These are phyloP conservation scores for Timandra comae DNA, from an alignment of 2,888 invertebrate genomes.

Conservation along the genomic window DNA sequence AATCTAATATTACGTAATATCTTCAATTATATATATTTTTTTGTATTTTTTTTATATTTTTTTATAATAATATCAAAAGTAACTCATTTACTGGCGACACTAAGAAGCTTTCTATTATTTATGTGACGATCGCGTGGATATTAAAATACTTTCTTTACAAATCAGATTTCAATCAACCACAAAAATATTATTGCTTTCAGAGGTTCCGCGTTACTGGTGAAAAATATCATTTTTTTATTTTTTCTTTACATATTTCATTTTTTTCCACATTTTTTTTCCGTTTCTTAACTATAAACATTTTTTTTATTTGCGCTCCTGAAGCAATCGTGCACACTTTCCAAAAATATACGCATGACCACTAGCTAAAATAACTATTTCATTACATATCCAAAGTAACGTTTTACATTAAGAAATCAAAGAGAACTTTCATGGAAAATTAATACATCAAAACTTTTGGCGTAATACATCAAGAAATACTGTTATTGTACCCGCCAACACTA, in stretches of 20 bases:
- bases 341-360: conserved; percentile 75
- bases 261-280: conserved; percentile 26
- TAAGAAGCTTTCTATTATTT: conserved; percentile 55
- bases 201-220: conserved; percentile 61
- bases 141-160: conserved; percentile 63
- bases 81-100: conserved; percentile 51
- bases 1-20: too few species aligned
- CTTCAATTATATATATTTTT: background rate
- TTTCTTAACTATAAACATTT: conserved; percentile 32
- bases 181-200: conserved; percentile 74
- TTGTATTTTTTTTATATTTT: conserved; percentile 10
- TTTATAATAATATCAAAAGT: conserved; percentile 26
- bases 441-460: conserved; percentile 76
- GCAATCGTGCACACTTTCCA: conserved; percentile 71
- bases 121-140: conserved; percentile 63
- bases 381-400: conserved; percentile 25
- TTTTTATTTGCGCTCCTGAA: conserved; percentile 49
- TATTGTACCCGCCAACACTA: conserved; percentile 70
- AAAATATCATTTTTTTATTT: conserved; percentile 49
- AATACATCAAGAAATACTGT: conserved; percentile 73
- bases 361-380: conserved; percentile 66
- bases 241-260: conserved; percentile 24
- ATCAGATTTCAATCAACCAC: conserved; percentile 53
- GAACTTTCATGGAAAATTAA: conserved; percentile 70
- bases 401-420: conserved; percentile 40